Conservation (phyloP, 2,797 vertebrate genomes). For the Dendrocincla fuliginosa region DNA sequence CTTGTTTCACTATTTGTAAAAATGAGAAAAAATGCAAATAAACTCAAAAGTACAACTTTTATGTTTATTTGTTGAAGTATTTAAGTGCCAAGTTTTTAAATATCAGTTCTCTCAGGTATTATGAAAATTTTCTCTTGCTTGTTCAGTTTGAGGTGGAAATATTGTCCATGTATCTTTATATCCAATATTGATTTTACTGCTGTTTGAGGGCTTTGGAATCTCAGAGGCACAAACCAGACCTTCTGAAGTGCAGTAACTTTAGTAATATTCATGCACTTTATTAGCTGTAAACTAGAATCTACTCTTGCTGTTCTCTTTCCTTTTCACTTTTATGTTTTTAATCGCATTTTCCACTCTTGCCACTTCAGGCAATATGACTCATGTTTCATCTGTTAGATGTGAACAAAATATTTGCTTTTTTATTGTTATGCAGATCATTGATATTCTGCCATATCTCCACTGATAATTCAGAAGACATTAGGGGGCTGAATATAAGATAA, state of each 20-base stretch:
- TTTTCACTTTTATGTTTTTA: conserved; percentile 49
- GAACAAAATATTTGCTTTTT: conserved; percentile 48
- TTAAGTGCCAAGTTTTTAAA: background rate
- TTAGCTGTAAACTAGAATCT: conserved; percentile 23
- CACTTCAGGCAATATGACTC: conserved; percentile 7
- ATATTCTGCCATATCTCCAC: conserved; percentile 9
- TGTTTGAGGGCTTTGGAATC: conserved; percentile 46
- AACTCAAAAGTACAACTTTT: background rate
- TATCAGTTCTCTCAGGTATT: background rate
- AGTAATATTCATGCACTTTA: conserved; percentile 33
- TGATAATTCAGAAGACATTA: conserved; percentile 29
- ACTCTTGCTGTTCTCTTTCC: conserved; percentile 5
- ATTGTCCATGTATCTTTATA: background rate
- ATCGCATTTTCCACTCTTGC: conserved; percentile 5
- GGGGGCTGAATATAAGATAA: conserved; percentile 23
- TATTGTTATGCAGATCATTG: conserved; percentile 35
- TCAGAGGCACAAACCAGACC: conserved; percentile 30
- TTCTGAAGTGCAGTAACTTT: conserved; percentile 17
- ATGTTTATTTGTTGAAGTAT: background rate
- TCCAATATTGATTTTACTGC: conserved; percentile 2
- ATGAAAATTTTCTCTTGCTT: conserved; percentile 10
- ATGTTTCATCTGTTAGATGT: conserved; percentile 39
- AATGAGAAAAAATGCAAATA: background rate
- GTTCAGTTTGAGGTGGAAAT: background rate
- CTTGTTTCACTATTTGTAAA: background rate